phyloP scores from a whole-genome alignment of 2,888 invertebrate species.

The Sussaba pulchella region DNA sequence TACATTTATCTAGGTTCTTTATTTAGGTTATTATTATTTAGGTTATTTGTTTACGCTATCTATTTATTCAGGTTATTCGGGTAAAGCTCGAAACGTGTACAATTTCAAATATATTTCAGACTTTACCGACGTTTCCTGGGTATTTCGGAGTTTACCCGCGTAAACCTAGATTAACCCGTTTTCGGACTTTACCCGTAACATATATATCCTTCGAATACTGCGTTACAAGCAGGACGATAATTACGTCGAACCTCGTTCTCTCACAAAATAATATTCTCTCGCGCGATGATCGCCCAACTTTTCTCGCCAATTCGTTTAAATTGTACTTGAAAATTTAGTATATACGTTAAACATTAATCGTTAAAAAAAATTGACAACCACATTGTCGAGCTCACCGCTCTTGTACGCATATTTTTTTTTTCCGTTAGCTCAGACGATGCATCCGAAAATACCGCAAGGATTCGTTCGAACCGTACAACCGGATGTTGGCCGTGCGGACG shows the following conservation, averaged over 20 bases:
- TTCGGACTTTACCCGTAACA: too few relatives aligned
- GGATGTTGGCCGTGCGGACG: neutral
- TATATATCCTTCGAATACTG: slow-evolving; percentile 56
- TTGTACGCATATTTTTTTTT: neutral
- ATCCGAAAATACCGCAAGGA: slow-evolving; percentile 1
- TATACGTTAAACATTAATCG: slow-evolving; percentile 38
- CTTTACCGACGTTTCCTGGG: too few relatives aligned
- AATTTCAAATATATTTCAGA: too few relatives aligned
- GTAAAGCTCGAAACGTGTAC: too few relatives aligned
- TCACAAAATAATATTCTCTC: slow-evolving; percentile 57
- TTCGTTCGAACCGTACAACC: neutral
- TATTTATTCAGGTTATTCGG: too few relatives aligned
- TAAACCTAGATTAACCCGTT: too few relatives aligned
- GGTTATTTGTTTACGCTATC: too few relatives aligned
- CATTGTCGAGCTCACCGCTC: slow-evolving; percentile 37
- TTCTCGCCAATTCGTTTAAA: slow-evolving; percentile 32
- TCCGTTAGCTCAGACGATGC: slow-evolving; percentile 13
- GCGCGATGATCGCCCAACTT: slow-evolving; percentile 9
- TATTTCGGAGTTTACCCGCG: too few relatives aligned
- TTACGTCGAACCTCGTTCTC: slow-evolving; percentile 38
- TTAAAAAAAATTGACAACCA: slow-evolving; percentile 64
- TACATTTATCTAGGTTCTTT: too few relatives aligned
- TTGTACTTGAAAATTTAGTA: slow-evolving; percentile 53
- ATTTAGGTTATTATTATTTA: too few relatives aligned
- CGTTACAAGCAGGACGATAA: slow-evolving; percentile 59